Percentiles rank a stretch among this genome's conserved stretches.
Conservation (phyloP, 1,140 invertebrate species). For the Lasioglossum baleicum region DNA sequence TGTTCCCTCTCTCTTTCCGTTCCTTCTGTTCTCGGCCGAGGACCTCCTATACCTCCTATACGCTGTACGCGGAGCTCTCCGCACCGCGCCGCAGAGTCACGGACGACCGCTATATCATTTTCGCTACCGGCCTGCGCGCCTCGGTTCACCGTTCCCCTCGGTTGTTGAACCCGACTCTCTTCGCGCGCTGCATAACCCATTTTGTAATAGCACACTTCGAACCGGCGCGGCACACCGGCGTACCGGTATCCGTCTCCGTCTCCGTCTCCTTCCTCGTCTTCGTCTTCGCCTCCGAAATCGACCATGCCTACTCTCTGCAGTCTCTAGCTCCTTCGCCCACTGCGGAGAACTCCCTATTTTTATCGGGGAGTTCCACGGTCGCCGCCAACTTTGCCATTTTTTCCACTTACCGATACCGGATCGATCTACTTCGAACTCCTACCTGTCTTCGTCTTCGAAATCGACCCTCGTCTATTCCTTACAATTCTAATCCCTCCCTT, state of each 20-base stretch:
- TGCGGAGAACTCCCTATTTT: background rate
- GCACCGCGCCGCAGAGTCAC: constrained; percentile 58
- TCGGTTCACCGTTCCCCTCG: constrained; percentile 71
- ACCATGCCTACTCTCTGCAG: background rate
- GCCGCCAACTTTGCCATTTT: too few relatives aligned
- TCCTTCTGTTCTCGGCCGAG: constrained; percentile 36
- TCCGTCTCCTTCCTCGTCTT: background rate
- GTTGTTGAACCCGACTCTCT: constrained; percentile 77
- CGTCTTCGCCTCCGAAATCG: constrained; percentile 53
- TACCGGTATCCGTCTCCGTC: constrained; percentile 47
- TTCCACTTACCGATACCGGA: too few relatives aligned
- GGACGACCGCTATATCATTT: constrained; percentile 75
- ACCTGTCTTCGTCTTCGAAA: too few relatives aligned
- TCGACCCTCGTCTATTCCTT: too few relatives aligned
- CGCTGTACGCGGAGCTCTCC: constrained; percentile 22
- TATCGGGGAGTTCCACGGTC: too few relatives aligned
- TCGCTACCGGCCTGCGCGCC: constrained; percentile 71
- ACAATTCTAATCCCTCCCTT: too few relatives aligned
- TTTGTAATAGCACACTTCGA: constrained; percentile 80
- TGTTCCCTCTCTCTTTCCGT: constrained; percentile 27
- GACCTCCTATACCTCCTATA: constrained; percentile 47
- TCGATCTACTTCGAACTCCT: too few relatives aligned
- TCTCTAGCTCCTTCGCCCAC: background rate
- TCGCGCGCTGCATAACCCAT: constrained; percentile 78
- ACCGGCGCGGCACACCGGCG: constrained; percentile 61